Evolutionary conservation across 2,113 vertebrate species (phyloP), one percentile per base, ranked within the genome.

Genomic region (Acanthisitta chloris): DNA sequence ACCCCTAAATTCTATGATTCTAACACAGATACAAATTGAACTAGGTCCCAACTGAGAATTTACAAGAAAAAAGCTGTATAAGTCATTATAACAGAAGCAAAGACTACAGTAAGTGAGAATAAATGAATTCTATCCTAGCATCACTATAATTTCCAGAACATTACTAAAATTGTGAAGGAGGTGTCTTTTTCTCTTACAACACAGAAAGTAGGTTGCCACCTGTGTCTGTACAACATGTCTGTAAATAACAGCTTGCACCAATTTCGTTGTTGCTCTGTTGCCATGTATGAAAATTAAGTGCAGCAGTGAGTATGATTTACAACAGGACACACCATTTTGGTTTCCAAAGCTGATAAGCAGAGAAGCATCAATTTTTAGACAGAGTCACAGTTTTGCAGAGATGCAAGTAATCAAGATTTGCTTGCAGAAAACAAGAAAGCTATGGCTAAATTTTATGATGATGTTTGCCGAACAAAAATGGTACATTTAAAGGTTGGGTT

Each of bases 191-290:
- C 74, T 81, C 70, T 79, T 76, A 31, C 19, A 88, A 54, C 40
- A 84, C 71, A 95, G 92, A 95, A 97, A 93, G 59, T 66, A 65
- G 51, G 71, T 95, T 96, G 58, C 69, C 96, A 97, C 91, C 88
- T 96, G 48, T 34, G 43, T 96, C 90, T 97, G n/a, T 67, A 5
- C 85, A 12, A 38, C 43, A 17, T 81, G 94, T 96, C 92, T 97
- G 93, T 96, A 96, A 98, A 97, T 96, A 98, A 95, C 91, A 97
- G 93, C 97, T 97, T 96, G 95, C 51, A 94, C 88, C 93, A 97
- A 96, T 98, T 97, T 97, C 40, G 59, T 76, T 95, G 80, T 85
- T 87, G 86, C 93, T 97, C 92, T 81, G 79, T 86, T 93, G 88
- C 77, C 62, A 7, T 87, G 79, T 89, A 97, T 95, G 97, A 94